Percentiles rank a stretch among this genome's conserved stretches.
Evolutionary conservation across 2,888 invertebrate genomes (phyloP).

Genomic region (Cerceris rybyensis): DNA sequence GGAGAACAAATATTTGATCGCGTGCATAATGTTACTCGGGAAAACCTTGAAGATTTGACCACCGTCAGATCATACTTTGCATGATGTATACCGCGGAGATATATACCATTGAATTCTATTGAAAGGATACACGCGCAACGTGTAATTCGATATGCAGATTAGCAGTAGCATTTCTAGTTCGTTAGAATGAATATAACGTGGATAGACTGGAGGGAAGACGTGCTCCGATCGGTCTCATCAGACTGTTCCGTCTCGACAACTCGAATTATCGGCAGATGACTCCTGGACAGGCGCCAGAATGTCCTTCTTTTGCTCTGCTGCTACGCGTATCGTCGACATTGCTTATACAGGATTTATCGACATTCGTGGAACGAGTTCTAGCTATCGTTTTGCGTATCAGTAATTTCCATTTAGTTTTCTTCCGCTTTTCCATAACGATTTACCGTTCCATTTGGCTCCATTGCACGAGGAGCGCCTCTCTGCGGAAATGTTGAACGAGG

Average conservation of each 20-base stretch:
- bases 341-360: slow-evolving; percentile 14
- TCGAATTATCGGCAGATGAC: slow-evolving; percentile 26
- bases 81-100: background rate
- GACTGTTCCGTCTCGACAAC: slow-evolving; percentile 12
- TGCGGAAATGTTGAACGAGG: too few relatives aligned
- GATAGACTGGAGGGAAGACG: slow-evolving; percentile 3
- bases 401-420: background rate
- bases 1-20: background rate
- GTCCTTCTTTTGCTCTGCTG: slow-evolving; percentile 3
- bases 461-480: background rate
- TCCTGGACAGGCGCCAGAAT: slow-evolving; percentile 8
- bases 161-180: slow-evolving; percentile 24
- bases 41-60: slow-evolving; percentile 11
- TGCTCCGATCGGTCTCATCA: slow-evolving; percentile 5
- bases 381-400: background rate
- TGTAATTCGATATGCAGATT: slow-evolving; percentile 35
- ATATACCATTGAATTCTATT: slow-evolving; percentile 15
- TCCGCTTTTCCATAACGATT: slow-evolving; percentile 5
- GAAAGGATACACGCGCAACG: slow-evolving; percentile 19
- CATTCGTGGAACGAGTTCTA: background rate
- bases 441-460: background rate
- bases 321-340: background rate
- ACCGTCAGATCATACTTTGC: background rate
- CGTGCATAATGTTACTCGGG: background rate
- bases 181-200: slow-evolving; percentile 5